Evolutionary conservation across 35 echinoderm and acorn worm species (phyloP).

Genomic region (Antedon bifida): DNA sequence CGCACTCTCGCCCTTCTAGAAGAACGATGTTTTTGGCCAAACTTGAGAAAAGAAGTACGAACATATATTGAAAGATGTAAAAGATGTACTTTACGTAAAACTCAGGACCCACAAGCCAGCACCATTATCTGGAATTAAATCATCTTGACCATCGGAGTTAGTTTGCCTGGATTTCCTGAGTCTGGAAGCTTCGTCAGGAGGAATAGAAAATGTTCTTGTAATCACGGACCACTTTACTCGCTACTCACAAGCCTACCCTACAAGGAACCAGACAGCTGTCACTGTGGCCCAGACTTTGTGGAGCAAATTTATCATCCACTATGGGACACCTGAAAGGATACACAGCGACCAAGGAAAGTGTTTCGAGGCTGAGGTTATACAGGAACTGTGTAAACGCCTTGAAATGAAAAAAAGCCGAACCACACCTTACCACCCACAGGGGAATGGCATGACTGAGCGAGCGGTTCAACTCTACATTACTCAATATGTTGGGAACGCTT

Average conservation of each 20-base stretch:
- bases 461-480: neutral
- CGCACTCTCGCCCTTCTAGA: neutral
- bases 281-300: neutral
- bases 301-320: neutral
- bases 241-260: neutral
- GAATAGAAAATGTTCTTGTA: constrained; percentile 1
- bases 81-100: constrained; percentile 9
- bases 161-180: neutral
- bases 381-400: neutral
- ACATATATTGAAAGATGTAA: neutral
- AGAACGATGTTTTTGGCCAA: constrained; percentile 6
- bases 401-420: neutral
- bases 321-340: neutral
- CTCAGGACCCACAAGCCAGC: neutral
- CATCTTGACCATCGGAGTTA: neutral
- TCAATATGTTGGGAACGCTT: constrained; percentile 6
- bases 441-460: neutral
- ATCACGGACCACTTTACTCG: neutral
- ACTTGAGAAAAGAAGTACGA: neutral
- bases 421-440: constrained; percentile 5
- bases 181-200: neutral
- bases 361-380: neutral
- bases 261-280: neutral
- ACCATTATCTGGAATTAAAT: neutral
- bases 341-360: neutral